Conservation (phyloP, 2,888 invertebrate species). For the Campaea margaritaria region DNA sequence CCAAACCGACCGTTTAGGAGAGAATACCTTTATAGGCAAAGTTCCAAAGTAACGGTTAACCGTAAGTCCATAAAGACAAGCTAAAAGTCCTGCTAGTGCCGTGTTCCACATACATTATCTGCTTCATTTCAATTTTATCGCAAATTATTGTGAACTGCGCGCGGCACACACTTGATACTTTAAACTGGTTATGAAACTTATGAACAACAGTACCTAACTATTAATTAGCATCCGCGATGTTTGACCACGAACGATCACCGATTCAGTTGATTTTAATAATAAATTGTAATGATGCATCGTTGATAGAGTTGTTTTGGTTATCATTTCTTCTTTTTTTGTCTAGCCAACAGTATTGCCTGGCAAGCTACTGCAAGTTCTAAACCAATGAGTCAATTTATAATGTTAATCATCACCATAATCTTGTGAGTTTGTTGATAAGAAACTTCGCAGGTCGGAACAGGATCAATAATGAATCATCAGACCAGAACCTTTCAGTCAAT, state of each 20-base stretch:
- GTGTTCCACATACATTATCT: conserved; percentile 24
- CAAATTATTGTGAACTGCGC: conserved; percentile 21
- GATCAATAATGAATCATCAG: too few relatives aligned
- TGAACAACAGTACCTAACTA: too few relatives aligned
- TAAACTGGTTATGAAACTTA: not conserved
- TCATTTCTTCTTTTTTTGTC: too few relatives aligned
- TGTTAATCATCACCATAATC: too few relatives aligned
- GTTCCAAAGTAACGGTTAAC: conserved; percentile 21
- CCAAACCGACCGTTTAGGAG: not conserved
- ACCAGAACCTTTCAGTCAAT: not conserved
- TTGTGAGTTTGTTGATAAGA: too few relatives aligned
- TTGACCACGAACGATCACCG: not conserved
- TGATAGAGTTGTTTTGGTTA: too few relatives aligned
- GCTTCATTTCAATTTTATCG: conserved; percentile 28
- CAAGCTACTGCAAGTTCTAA: too few relatives aligned
- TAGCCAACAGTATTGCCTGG: too few relatives aligned
- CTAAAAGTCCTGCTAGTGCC: conserved; percentile 17
- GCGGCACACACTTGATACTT: conserved; percentile 1
- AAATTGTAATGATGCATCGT: too few relatives aligned
- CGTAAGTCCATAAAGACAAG: conserved; percentile 11
- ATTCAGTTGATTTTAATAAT: not conserved
- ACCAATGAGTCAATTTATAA: too few relatives aligned
- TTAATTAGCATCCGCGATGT: not conserved
- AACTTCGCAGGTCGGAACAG: too few relatives aligned
- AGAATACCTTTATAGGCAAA: conserved; percentile 5